Evolutionary conservation across 2,113 vertebrate genomes (phyloP).

Genomic region (Alethe castanea): DNA sequence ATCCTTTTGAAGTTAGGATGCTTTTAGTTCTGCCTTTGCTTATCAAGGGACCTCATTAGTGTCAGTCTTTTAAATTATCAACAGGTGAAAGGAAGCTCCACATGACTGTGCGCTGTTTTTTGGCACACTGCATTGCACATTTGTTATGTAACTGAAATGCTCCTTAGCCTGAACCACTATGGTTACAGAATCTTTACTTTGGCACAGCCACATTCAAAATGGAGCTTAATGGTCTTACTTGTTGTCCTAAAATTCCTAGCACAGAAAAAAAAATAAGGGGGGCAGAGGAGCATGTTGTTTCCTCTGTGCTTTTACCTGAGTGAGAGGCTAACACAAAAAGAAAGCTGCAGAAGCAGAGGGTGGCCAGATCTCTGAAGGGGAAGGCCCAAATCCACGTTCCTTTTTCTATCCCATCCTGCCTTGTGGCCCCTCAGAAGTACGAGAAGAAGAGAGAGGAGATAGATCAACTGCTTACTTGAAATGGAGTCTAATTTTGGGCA

Average conservation of each 20-base stretch:
- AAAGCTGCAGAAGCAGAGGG: neutral
- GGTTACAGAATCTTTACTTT: neutral
- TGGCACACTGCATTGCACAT: neutral
- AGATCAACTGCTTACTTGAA: neutral
- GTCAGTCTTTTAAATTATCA: constrained; percentile 11
- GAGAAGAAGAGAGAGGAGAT: neutral
- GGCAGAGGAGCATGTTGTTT: neutral
- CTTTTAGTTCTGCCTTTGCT: constrained; percentile 1
- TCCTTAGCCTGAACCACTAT: neutral
- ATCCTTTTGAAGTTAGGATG: neutral
- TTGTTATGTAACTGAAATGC: neutral
- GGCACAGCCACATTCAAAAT: neutral
- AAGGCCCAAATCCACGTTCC: neutral
- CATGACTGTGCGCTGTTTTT: neutral
- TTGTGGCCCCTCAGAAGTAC: neutral
- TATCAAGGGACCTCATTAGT: constrained; percentile 37
- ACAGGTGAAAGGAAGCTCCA: neutral
- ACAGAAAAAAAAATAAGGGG: neutral
- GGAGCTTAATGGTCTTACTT: neutral
- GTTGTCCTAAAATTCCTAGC: neutral
- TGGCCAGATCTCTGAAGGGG: neutral
- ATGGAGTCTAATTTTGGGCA: neutral
- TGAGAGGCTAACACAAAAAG: neutral
- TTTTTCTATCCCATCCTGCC: neutral
- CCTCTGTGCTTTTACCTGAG: neutral